Conservation (phyloP, 2,113 vertebrate genomes). For the Peromyscus leucopus region DNA sequence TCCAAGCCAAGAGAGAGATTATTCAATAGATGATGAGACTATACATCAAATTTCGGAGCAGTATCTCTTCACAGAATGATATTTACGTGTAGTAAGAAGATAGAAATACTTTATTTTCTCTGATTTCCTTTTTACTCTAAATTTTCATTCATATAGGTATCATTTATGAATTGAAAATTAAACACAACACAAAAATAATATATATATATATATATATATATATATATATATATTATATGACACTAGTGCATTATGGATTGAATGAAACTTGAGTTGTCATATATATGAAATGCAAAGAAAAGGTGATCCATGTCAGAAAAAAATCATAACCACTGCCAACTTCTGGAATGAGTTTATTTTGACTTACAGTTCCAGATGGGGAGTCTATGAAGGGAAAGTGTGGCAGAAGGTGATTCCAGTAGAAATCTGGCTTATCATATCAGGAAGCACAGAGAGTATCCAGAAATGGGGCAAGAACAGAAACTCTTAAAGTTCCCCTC, state of each 20-base stretch:
- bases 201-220: background rate
- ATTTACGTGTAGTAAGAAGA: background rate
- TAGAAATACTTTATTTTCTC: background rate
- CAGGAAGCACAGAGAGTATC: background rate
- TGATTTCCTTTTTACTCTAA: background rate
- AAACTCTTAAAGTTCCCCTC: too few relatives aligned
- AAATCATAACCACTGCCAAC: background rate
- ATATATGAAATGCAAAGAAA: background rate
- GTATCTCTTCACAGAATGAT: background rate
- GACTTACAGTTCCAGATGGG: background rate
- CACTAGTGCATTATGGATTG: background rate
- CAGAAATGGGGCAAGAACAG: background rate
- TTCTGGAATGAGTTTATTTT: background rate
- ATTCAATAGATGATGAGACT: constrained; percentile 15
- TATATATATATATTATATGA: background rate
- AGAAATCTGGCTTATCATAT: background rate
- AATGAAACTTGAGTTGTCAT: background rate
- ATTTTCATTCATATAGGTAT: background rate
- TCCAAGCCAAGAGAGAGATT: background rate
- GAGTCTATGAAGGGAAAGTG: background rate
- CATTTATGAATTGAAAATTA: constrained; percentile 24
- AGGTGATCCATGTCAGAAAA: background rate
- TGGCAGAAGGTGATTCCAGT: background rate
- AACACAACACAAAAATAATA: background rate
- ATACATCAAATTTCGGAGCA: background rate